phyloP scores from a whole-genome alignment of 2,797 vertebrate species.

The Chelidonichthys spinosus region DNA sequence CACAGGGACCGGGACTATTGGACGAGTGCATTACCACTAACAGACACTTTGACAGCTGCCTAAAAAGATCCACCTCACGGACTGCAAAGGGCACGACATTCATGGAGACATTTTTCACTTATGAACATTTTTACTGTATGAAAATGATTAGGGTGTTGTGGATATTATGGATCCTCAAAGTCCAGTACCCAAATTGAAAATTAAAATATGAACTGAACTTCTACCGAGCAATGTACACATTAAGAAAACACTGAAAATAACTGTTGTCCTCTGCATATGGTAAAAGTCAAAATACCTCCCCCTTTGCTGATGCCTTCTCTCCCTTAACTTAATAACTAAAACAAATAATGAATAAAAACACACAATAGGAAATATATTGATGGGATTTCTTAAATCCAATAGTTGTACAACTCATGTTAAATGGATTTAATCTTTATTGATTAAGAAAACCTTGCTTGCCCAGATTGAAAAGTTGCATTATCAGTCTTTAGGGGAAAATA shows the following conservation, averaged over 20 bases:
- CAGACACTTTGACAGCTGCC: neutral
- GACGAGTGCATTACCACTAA: constrained; percentile 85
- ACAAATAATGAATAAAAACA: neutral
- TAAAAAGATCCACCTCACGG: neutral
- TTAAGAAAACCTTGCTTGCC: neutral
- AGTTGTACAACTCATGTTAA: neutral
- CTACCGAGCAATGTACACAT: neutral
- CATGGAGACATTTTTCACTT: neutral
- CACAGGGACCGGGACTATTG: constrained; percentile 87
- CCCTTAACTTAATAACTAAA: neutral
- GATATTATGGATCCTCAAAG: no score
- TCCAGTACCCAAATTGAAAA: neutral
- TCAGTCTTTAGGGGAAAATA: neutral
- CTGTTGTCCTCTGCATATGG: neutral
- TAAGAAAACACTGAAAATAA: neutral
- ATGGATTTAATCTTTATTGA: neutral
- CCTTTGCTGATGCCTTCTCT: neutral
- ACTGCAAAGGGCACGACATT: constrained; percentile 14
- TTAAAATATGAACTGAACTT: neutral
- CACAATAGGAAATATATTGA: neutral
- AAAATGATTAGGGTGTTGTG: neutral
- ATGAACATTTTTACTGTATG: no score
- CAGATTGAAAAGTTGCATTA: neutral
- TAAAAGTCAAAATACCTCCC: neutral
- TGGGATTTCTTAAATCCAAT: neutral